Conservation (phyloP, 2,797 vertebrate genomes). For the Phrynocephalus forsythii region DNA sequence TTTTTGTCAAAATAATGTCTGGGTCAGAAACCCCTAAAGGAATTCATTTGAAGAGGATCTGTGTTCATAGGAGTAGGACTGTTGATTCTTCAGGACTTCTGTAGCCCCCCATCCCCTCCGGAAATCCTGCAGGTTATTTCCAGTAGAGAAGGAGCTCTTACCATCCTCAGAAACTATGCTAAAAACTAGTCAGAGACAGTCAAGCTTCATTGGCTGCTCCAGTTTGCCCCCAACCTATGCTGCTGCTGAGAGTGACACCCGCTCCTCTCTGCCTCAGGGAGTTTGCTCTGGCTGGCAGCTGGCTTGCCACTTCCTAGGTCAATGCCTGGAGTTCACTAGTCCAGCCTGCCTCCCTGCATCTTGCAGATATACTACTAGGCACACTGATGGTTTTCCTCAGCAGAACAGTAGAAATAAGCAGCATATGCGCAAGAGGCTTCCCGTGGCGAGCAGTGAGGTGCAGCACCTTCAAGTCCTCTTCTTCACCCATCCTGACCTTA, state of each 20-base stretch:
- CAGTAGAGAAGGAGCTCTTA: too few species aligned
- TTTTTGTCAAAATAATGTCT: not conserved
- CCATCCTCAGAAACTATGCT: too few species aligned
- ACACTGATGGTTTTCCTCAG: not conserved
- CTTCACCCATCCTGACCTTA: not conserved
- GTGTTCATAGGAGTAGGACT: not conserved
- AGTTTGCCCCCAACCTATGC: not conserved
- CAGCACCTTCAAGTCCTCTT: not conserved
- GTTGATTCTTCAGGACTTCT: too few species aligned
- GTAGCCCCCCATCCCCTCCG: too few species aligned
- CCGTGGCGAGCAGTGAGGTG: not conserved
- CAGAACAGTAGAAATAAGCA: not conserved
- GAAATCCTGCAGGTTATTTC: too few species aligned
- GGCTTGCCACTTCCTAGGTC: not conserved
- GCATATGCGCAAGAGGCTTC: not conserved
- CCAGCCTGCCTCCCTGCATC: not conserved
- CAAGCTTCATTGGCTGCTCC: not conserved
- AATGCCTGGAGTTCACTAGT: not conserved
- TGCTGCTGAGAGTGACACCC: not conserved
- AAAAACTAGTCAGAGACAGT: not conserved
- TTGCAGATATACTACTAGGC: not conserved
- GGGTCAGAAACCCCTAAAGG: not conserved
- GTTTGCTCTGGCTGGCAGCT: not conserved
- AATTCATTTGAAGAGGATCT: not conserved
- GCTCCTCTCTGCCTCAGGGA: not conserved